These are phyloP conservation scores for Oligia latruncula DNA, from an alignment of 2,888 invertebrate species.

Conservation along the genomic window DNA sequence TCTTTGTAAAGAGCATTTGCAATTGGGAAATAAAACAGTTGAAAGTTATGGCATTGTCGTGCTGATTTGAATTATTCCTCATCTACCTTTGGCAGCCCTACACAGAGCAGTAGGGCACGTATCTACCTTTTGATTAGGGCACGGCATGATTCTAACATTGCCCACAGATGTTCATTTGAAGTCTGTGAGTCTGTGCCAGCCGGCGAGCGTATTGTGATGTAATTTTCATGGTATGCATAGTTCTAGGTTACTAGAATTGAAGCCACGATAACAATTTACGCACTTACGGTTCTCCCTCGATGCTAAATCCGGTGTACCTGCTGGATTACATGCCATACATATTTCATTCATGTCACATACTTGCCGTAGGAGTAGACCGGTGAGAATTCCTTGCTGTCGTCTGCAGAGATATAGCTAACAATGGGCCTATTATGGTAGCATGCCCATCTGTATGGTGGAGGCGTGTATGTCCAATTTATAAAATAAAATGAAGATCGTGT, in stretches of 20 bases:
- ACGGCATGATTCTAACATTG: constrained; percentile 9
- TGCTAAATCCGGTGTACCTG: constrained; percentile 20
- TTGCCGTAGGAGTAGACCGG: constrained; percentile 20
- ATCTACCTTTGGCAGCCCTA: neutral
- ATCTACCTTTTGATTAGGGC: constrained; percentile 9
- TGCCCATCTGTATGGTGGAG: neutral
- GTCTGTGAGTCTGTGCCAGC: constrained; percentile 5
- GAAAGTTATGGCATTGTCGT: neutral
- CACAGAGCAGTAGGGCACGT: neutral
- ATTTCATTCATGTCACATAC: constrained; percentile 46
- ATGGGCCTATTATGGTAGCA: constrained; percentile 25
- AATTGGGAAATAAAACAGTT: constrained; percentile 4
- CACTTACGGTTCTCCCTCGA: constrained; percentile 11
- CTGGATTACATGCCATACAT: constrained; percentile 27
- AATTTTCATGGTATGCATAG: neutral
- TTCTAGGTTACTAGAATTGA: neutral
- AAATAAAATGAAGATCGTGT: neutral
- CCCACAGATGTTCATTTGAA: constrained; percentile 10
- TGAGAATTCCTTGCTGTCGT: constrained; percentile 30
- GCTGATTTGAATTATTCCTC: neutral
- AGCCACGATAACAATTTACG: neutral
- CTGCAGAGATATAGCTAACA: constrained; percentile 39
- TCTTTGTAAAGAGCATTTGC: constrained; percentile 16
- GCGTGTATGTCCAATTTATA: neutral
- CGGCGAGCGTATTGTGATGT: constrained; percentile 3